A percentile compares a stretch with the other conserved stretches of the same genome.
phyloP scores from a whole-genome alignment of 23 tunicate species.

The Pegea sp. region DNA sequence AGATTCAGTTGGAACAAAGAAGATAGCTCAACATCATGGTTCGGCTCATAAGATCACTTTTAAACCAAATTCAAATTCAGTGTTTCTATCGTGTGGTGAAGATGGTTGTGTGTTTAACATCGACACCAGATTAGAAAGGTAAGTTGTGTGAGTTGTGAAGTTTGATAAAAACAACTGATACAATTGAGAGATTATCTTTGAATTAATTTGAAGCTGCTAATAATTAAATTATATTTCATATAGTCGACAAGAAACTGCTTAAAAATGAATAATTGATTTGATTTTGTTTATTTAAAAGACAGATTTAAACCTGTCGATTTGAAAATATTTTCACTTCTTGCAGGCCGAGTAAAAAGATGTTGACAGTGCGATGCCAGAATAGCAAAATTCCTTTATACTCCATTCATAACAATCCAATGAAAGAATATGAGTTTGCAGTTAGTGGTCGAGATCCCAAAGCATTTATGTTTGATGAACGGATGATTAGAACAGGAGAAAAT shows the following conservation, averaged over 20 bases:
- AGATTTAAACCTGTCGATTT: no score
- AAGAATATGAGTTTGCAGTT: conserved; percentile 51
- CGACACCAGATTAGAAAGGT: conserved; percentile 36
- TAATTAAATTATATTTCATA: no score
- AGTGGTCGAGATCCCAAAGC: conserved; percentile 48
- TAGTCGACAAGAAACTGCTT: no score
- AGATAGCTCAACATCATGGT: conserved; percentile 66
- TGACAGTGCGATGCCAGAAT: conserved; percentile 28
- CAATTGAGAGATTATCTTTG: no score
- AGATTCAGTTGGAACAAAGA: conserved; percentile 32
- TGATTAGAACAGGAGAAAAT: conserved; percentile 10
- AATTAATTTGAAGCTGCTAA: no score
- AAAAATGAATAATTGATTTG: no score
- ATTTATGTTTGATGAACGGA: conserved; percentile 40
- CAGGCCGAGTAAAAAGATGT: conserved; percentile 38
- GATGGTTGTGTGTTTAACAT: conserved; percentile 62
- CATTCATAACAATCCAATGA: conserved; percentile 44
- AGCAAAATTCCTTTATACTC: conserved; percentile 47
- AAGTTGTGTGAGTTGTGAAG: no score
- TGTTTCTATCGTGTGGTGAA: conserved; percentile 74
- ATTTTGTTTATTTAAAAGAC: no score
- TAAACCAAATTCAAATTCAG: conserved; percentile 14
- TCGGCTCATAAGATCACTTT: conserved; percentile 73
- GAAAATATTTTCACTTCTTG: background rate
- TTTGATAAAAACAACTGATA: no score